phyloP scores from a whole-genome alignment of 2,113 vertebrate species.

The Heloderma charlesbogerti region DNA sequence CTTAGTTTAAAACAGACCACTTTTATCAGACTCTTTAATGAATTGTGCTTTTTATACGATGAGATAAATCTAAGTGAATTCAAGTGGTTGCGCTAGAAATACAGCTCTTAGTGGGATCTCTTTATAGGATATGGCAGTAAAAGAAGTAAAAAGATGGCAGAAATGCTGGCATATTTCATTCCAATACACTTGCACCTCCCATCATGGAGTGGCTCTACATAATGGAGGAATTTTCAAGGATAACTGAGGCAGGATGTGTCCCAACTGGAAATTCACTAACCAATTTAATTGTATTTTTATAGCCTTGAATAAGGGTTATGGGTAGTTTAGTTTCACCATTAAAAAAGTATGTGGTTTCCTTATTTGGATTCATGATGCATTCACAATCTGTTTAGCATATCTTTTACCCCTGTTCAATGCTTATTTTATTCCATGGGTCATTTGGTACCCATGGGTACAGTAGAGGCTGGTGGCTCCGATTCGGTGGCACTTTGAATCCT shows the following conservation, averaged over 20 bases:
- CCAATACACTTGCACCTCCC: conserved; percentile 15
- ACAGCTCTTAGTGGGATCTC: conserved; percentile 73
- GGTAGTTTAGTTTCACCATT: not conserved
- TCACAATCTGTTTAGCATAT: not conserved
- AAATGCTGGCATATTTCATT: conserved; percentile 55
- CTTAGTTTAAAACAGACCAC: conserved; percentile 84
- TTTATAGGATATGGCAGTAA: conserved; percentile 51
- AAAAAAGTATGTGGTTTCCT: not conserved
- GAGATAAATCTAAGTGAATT: conserved; percentile 84
- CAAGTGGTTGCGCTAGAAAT: conserved; percentile 75
- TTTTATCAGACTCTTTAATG: conserved; percentile 86
- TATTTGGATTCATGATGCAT: not conserved
- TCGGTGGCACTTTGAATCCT: too few species aligned
- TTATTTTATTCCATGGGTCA: too few species aligned
- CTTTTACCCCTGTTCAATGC: not conserved
- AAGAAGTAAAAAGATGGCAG: conserved; percentile 35
- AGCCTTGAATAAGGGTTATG: not conserved
- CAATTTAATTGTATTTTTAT: not conserved
- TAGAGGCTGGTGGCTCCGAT: too few species aligned
- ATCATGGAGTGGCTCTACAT: not conserved
- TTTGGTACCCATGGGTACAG: not conserved
- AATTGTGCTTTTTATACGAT: conserved; percentile 85
- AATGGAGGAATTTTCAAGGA: not conserved
- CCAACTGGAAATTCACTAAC: not conserved
- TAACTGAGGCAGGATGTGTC: not conserved